These are phyloP conservation scores for Ictidomys tridecemlineatus DNA, from an alignment of 2,113 vertebrate species.

Conservation along the genomic window DNA sequence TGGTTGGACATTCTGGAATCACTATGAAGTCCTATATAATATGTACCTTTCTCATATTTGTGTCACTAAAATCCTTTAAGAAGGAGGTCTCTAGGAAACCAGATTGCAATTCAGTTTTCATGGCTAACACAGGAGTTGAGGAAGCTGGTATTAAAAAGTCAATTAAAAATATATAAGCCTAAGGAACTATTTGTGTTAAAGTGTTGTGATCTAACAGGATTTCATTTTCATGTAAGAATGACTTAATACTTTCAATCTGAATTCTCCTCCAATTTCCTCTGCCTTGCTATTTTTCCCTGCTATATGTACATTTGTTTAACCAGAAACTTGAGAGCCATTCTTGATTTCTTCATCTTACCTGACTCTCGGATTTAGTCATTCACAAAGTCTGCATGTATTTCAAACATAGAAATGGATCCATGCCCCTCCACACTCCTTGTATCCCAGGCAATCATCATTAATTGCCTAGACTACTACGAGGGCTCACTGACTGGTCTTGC, in stretches of 20 bases:
- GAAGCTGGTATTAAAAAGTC: not conserved
- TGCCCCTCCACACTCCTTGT: not conserved
- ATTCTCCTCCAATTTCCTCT: not conserved
- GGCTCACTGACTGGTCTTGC: not conserved
- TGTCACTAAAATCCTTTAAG: not conserved
- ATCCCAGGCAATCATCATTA: not conserved
- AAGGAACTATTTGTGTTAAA: not conserved
- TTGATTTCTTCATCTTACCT: not conserved
- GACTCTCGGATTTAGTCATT: not conserved
- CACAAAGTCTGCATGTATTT: not conserved
- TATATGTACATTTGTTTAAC: slow-evolving; percentile 5
- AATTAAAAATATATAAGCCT: not conserved
- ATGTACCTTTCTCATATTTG: not conserved
- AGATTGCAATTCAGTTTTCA: not conserved
- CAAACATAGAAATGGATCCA: not conserved
- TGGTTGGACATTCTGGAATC: not conserved
- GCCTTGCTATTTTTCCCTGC: not conserved
- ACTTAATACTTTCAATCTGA: not conserved
- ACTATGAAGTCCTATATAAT: not conserved
- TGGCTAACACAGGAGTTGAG: not conserved
- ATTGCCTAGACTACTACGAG: not conserved
- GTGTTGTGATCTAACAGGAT: not conserved
- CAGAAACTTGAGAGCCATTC: not conserved
- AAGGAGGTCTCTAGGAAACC: not conserved
- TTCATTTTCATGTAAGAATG: not conserved